Evolutionary conservation across 2,888 invertebrate species (phyloP), one percentile per base, ranked within the genome.

Genomic region (Epiblema foenella): DNA sequence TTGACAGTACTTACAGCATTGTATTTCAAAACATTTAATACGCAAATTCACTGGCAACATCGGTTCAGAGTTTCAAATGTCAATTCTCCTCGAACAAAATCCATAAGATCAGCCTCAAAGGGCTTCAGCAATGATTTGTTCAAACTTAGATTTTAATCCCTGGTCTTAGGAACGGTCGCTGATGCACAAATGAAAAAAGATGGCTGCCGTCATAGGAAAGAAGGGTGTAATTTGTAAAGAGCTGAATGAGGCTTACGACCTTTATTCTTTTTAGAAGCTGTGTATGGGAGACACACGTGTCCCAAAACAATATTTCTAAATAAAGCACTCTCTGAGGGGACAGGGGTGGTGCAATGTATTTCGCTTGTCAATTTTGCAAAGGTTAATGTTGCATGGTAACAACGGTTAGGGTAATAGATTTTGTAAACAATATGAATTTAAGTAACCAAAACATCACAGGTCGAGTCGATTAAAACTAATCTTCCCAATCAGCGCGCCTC

Each of bases 251-350:
- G 15, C 64, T 54, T 64, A n/a, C n/a, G 64, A 10, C 20, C n/a
- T 39, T 64, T 51, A 10, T 54, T 63, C 12, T 24, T 46, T 77
- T 80, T 77, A 75, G 68, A 79, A 74, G 73, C 81, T 83, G 83
- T 87, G 85, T 85, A 85, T 85, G 76, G 79, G 78, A 77, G 83
- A 78, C 79, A 81, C 81, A 79, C 83, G 81, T 85, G 84, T 82
- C 85, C 86, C 85, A 77, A 88, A 89, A 89, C 89, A 89, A 90
- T 90, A 89, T 90, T 89, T 91, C 86, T 88, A 87, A 89, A 90
- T 89, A 90, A 90, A 91, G 89, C 82, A 88, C 85, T 85, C 86
- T 85, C 82, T 79, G 75, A 78, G 84, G 83, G 84, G 84, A 81
- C 79, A 73, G 69, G 64, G 59, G 68, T 59, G 54, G 82, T 71